Conservation (phyloP, 2,888 invertebrate species). For the Agrotis segetum region DNA sequence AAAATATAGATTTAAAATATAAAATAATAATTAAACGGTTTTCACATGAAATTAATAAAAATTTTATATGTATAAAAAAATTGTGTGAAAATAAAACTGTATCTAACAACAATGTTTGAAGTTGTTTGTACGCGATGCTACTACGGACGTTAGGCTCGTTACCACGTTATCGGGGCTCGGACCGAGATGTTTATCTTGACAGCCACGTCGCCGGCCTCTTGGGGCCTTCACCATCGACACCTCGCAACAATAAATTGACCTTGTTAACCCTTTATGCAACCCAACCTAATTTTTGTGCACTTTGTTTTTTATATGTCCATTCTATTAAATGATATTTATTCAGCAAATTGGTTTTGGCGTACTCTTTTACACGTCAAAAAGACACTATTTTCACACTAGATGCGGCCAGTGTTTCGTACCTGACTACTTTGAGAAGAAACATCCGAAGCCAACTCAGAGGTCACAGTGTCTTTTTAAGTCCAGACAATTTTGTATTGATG, state of each 20-base stretch:
- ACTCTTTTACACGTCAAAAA: too few relatives aligned
- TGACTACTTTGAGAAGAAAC: too few relatives aligned
- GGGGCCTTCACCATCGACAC: constrained; percentile 83
- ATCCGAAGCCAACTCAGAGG: too few relatives aligned
- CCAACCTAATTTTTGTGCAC: constrained; percentile 66
- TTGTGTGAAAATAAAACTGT: background rate
- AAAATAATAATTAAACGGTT: too few relatives aligned
- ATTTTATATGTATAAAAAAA: background rate
- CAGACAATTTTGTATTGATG: too few relatives aligned
- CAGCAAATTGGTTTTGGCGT: too few relatives aligned
- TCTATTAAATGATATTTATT: background rate
- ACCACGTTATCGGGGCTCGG: constrained; percentile 81
- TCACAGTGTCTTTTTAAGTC: too few relatives aligned
- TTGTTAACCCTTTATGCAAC: constrained; percentile 77
- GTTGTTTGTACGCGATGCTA: constrained; percentile 72
- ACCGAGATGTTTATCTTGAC: constrained; percentile 85
- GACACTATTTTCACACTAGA: too few relatives aligned
- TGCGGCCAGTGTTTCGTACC: too few relatives aligned
- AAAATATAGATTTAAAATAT: too few relatives aligned
- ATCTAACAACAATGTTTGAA: constrained; percentile 53
- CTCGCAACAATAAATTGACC: constrained; percentile 82
- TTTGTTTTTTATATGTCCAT: constrained; percentile 38
- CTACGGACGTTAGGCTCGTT: constrained; percentile 84
- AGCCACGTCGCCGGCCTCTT: constrained; percentile 83
- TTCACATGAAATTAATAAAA: too few relatives aligned